These are phyloP conservation scores for Patella caerulea DNA, from an alignment of 2,888 invertebrate genomes.

Conservation along the genomic window DNA sequence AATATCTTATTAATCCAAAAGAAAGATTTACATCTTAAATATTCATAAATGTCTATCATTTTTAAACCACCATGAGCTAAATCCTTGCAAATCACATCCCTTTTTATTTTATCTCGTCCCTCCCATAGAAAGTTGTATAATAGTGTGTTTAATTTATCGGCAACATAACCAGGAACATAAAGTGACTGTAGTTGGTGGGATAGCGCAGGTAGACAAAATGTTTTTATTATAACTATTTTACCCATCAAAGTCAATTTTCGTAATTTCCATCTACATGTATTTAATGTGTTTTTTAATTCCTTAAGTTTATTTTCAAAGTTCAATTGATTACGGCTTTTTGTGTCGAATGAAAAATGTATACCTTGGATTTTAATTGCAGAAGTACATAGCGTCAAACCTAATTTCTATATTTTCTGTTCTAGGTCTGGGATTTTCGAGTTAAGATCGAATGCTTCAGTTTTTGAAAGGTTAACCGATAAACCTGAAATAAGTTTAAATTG, in stretches of 20 bases:
- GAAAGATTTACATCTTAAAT: not conserved
- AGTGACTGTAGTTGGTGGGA: not conserved
- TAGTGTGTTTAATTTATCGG: not conserved
- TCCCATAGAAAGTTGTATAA: not conserved
- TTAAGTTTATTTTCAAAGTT: not conserved
- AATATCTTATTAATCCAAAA: too few relatives aligned
- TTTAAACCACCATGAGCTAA: not conserved
- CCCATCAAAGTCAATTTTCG: not conserved
- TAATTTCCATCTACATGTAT: not conserved
- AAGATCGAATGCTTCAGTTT: not conserved
- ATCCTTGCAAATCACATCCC: not conserved
- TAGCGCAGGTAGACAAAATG: not conserved
- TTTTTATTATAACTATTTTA: not conserved
- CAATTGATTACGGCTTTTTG: not conserved
- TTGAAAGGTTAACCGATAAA: not conserved
- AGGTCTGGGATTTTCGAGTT: not conserved
- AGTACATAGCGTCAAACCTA: not conserved
- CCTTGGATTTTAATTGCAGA: not conserved
- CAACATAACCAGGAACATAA: not conserved
- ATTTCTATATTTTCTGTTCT: not conserved
- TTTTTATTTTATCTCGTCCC: not conserved
- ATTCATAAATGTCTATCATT: not conserved
- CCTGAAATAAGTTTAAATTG: slow-evolving; percentile 3
- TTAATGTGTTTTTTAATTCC: not conserved
- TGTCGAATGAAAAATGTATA: not conserved